Percentiles rank a stretch among this genome's conserved stretches.
Conservation (phyloP, 2,888 invertebrate species). For the Polia nebulosa region DNA sequence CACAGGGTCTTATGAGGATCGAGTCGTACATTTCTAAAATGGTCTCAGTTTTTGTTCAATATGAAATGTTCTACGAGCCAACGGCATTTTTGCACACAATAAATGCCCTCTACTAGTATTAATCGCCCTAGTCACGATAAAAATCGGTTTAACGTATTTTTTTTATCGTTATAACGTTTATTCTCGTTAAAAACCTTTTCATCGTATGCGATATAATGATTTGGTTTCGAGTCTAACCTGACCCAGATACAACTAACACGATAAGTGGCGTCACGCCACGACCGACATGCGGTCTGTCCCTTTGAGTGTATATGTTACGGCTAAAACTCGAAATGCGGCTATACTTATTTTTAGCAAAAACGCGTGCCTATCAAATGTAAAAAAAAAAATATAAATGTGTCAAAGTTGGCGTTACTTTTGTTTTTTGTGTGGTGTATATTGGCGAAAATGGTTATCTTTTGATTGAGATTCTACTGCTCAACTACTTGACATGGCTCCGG, state of each 20-base stretch:
- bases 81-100: neutral
- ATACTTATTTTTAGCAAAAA: no score
- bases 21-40: neutral
- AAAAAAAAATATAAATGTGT: no score
- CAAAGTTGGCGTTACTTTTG: conserved; percentile 14
- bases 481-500: neutral
- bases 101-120: neutral
- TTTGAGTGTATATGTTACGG: conserved; percentile 4
- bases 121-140: neutral
- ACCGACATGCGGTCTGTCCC: conserved; percentile 47
- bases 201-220: conserved; percentile 30
- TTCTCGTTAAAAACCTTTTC: neutral
- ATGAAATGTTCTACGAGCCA: neutral
- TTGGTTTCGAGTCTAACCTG: conserved; percentile 30
- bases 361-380: no score
- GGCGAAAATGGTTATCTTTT: neutral
- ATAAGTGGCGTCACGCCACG: conserved; percentile 52
- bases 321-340: no score
- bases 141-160: neutral
- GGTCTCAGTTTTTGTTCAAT: neutral
- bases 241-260: conserved; percentile 51
- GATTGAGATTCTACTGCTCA: neutral
- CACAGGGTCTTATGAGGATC: neutral
- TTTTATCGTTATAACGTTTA: neutral
- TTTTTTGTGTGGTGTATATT: conserved; percentile 3